Conservation (phyloP, 2,888 invertebrate species). For the Scaptodrosophila latifasciaeformis region DNA sequence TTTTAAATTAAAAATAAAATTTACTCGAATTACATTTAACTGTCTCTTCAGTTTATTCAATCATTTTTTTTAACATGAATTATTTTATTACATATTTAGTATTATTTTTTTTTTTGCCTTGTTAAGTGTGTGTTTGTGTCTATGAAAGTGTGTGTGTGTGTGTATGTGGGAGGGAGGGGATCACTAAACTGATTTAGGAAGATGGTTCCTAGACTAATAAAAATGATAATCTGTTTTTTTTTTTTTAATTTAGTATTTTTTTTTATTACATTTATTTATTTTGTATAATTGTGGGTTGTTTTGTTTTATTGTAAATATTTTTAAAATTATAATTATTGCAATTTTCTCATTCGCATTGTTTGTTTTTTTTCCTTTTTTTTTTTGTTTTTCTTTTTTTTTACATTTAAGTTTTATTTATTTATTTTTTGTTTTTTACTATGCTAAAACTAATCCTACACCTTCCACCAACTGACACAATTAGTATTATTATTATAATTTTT, state of each 20-base stretch:
- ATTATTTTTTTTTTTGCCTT: background rate
- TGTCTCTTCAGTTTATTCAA: background rate
- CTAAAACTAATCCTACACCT: constrained; percentile 51
- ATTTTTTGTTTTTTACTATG: constrained; percentile 43
- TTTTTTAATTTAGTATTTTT: background rate
- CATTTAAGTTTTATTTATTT: background rate
- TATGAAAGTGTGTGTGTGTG: background rate
- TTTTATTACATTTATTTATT: background rate
- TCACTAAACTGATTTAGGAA: background rate
- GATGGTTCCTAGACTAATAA: background rate
- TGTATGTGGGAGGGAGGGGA: background rate
- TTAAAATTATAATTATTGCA: too few species aligned
- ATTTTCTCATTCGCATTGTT: background rate
- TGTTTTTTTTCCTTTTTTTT: background rate
- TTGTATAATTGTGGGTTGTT: background rate
- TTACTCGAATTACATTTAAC: too few species aligned
- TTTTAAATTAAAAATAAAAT: too few species aligned
- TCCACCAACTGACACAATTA: constrained; percentile 1
- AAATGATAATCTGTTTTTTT: background rate
- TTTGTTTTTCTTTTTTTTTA: constrained; percentile 6
- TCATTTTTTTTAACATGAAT: background rate
- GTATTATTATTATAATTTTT: too few species aligned
- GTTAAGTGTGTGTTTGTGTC: too few species aligned
- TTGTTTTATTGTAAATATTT: background rate
- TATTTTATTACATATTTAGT: background rate